These are phyloP conservation scores for Chouioia cunea DNA, from an alignment of 2,888 invertebrate species.

Conservation along the genomic window DNA sequence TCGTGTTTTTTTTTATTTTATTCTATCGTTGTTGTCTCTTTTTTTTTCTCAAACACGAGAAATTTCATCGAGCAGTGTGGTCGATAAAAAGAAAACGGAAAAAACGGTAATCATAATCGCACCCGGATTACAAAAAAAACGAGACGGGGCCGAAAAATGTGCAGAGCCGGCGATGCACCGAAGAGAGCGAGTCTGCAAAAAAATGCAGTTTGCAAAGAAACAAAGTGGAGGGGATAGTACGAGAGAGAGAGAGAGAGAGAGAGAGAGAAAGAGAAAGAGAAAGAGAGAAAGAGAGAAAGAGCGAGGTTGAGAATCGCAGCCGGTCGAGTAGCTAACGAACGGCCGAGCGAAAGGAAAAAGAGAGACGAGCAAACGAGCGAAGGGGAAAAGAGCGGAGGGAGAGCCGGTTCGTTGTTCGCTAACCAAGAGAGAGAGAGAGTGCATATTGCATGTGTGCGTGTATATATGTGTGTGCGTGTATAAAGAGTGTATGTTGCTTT, in stretches of 20 bases:
- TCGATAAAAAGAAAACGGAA: not conserved
- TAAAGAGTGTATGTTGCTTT: too few relatives aligned
- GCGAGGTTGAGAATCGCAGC: conserved; percentile 46
- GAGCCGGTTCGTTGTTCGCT: conserved; percentile 49
- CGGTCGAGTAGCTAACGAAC: conserved; percentile 31
- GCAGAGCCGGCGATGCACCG: conserved; percentile 17
- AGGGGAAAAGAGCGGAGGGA: conserved; percentile 12
- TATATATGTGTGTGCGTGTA: not conserved
- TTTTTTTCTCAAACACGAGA: too few relatives aligned
- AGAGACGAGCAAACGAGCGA: conserved; percentile 15
- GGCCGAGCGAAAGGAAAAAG: conserved; percentile 45
- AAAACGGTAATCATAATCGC: not conserved
- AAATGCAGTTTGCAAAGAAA: conserved; percentile 18
- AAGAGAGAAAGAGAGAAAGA: conserved; percentile 4
- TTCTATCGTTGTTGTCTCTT: too few relatives aligned
- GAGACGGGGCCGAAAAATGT: conserved; percentile 9
- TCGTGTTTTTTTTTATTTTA: too few relatives aligned
- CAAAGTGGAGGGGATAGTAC: conserved; percentile 15
- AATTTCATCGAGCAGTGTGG: not conserved
- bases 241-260: not conserved
- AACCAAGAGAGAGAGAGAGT: conserved; percentile 41
- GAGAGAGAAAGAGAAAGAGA: not conserved
- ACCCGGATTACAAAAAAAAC: not conserved
- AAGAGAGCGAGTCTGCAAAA: not conserved
- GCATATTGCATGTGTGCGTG: conserved; percentile 40